Evolutionary conservation across 2,888 invertebrate genomes (phyloP).

Genomic region (Rhagonycha lutea): DNA sequence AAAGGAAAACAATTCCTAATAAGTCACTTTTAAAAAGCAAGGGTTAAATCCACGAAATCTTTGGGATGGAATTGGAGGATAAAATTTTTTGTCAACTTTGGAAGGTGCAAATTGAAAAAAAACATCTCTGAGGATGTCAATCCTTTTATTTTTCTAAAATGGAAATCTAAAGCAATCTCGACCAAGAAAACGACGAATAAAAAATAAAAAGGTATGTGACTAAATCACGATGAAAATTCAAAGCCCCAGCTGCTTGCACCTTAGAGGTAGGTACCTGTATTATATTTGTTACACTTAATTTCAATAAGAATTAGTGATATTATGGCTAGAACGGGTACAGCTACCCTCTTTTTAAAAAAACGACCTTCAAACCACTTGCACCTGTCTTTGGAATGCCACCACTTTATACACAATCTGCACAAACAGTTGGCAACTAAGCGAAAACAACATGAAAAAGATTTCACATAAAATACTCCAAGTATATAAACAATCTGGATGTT

Average conservation of each 20-base stretch:
- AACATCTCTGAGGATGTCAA: neutral
- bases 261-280: neutral
- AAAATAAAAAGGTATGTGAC: neutral
- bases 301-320: slow-evolving; percentile 16
- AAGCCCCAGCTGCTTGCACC: neutral
- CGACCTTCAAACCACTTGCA: slow-evolving; percentile 31
- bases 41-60: too few relatives aligned
- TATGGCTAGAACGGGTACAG: slow-evolving; percentile 18
- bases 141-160: neutral
- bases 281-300: slow-evolving; percentile 21
- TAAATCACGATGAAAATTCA: neutral
- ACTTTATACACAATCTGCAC: slow-evolving; percentile 25
- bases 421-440: neutral
- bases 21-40: too few relatives aligned
- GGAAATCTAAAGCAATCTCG: neutral
- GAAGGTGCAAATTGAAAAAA: neutral
- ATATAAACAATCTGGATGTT: neutral
- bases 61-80: too few relatives aligned
- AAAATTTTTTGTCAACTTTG: too few relatives aligned
- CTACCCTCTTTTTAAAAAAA: slow-evolving; percentile 30
- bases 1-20: too few relatives aligned
- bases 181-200: neutral
- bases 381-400: slow-evolving; percentile 29
- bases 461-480: neutral
- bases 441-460: neutral